phyloP scores from a whole-genome alignment of 2,797 vertebrate genomes.

The Ctenopoma multispine region DNA sequence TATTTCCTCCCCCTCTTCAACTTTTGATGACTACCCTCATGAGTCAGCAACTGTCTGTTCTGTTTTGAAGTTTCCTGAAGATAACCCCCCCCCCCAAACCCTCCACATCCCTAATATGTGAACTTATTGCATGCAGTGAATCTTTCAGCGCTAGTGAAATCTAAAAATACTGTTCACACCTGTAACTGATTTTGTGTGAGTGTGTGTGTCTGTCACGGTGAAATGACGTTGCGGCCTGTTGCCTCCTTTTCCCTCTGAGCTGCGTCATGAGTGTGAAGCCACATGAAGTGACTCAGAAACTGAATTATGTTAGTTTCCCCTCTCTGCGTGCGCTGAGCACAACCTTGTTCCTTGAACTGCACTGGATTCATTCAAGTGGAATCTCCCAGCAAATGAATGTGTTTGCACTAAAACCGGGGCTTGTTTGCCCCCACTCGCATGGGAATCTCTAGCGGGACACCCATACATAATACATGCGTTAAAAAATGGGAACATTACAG shows the following conservation, averaged over 20 bases:
- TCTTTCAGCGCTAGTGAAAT: constrained; percentile 2
- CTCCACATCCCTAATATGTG: constrained; percentile 11
- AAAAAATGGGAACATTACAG: constrained; percentile 74
- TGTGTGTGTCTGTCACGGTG: constrained; percentile 20
- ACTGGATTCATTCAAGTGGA: constrained; percentile 75
- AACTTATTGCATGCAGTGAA: constrained; percentile 4
- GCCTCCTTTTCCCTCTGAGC: constrained; percentile 30
- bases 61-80: constrained; percentile 40
- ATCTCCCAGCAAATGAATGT: constrained; percentile 76
- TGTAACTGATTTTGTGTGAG: constrained; percentile 20
- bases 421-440: constrained; percentile 71
- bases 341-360: constrained; percentile 71
- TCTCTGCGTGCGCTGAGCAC: constrained; percentile 43
- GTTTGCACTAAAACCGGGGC: constrained; percentile 76
- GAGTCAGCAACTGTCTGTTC: constrained; percentile 61
- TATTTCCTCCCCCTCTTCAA: constrained; percentile 19
- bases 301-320: constrained; percentile 47
- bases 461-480: constrained; percentile 80
- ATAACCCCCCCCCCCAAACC: background rate
- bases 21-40: constrained; percentile 46
- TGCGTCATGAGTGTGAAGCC: constrained; percentile 59
- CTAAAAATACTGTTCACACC: constrained; percentile 52
- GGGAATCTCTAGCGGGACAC: constrained; percentile 76
- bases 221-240: constrained; percentile 19
- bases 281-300: constrained; percentile 61